phyloP scores from a whole-genome alignment of 2,888 invertebrate species.

The Chrysolina haemoptera region DNA sequence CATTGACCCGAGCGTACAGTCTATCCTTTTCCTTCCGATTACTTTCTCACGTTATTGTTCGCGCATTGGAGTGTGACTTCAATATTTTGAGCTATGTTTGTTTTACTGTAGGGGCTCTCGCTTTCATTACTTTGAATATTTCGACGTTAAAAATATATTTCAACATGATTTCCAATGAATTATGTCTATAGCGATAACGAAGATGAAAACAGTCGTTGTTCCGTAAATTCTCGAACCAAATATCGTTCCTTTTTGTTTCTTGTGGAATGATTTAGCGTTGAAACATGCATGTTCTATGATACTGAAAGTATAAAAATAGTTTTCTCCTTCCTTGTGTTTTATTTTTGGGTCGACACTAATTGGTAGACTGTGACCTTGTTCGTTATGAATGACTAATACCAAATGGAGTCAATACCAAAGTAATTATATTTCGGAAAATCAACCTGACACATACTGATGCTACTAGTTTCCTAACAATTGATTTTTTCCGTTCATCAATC shows the following conservation, averaged over 20 bases:
- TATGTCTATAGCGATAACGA: neutral
- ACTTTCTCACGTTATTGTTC: no score
- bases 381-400: constrained; percentile 36
- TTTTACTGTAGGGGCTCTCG: no score
- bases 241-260: constrained; percentile 5
- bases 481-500: no score
- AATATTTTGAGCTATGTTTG: no score
- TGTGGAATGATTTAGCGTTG: constrained; percentile 4
- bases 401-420: constrained; percentile 33
- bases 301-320: constrained; percentile 22
- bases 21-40: no score
- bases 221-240: neutral
- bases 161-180: neutral
- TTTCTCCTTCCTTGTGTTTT: constrained; percentile 34
- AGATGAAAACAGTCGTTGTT: constrained; percentile 1
- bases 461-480: neutral
- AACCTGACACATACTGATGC: neutral
- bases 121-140: no score
- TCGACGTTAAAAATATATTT: neutral
- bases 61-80: no score
- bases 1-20: no score
- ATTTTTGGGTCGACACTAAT: constrained; percentile 37
- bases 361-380: constrained; percentile 39
- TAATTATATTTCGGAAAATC: constrained; percentile 24
- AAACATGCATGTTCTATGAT: constrained; percentile 3